Evolutionary conservation across 2,888 invertebrate genomes (phyloP).

Genomic region (Bombyx huttoni): DNA sequence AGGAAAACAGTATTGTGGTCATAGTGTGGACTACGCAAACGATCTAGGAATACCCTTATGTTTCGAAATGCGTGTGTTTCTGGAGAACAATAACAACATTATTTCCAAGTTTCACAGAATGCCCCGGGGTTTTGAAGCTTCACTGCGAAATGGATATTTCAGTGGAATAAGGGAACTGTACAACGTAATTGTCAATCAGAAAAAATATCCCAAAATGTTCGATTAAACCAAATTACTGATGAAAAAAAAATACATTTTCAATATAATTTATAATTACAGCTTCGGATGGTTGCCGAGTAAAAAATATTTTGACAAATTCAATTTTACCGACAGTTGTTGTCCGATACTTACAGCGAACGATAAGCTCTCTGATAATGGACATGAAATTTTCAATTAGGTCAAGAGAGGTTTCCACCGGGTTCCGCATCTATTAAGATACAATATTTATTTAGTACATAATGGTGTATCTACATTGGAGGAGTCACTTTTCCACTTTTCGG

Average conservation of each 20-base stretch:
- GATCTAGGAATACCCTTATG: conserved; percentile 25
- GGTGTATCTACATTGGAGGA: conserved; percentile 67
- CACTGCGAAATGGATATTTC: conserved; percentile 43
- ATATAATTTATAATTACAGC: not conserved
- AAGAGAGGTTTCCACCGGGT: conserved; percentile 44
- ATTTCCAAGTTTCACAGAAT: conserved; percentile 40
- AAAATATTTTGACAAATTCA: not conserved
- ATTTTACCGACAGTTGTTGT: not conserved
- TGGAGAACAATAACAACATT: conserved; percentile 29
- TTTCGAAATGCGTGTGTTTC: conserved; percentile 55
- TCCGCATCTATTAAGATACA: conserved; percentile 52
- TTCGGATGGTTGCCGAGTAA: not conserved
- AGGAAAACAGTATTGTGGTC: conserved; percentile 40
- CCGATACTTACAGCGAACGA: not conserved
- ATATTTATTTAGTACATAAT: conserved; percentile 70
- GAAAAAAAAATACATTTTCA: not conserved
- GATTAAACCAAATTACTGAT: conserved; percentile 9
- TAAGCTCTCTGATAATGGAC: conserved; percentile 1
- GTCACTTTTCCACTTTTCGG: conserved; percentile 69
- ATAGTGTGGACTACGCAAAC: conserved; percentile 50
- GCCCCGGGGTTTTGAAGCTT: conserved; percentile 36
- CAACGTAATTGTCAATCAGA: conserved; percentile 27
- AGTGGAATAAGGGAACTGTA: conserved; percentile 46
- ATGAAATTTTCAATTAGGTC: conserved; percentile 34
- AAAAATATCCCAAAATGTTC: conserved; percentile 18